A percentile compares a stretch with the other conserved stretches of the same genome.
These are phyloP conservation scores for Pilophorus perplexus DNA, from an alignment of 2,888 invertebrate genomes.

Conservation along the genomic window DNA sequence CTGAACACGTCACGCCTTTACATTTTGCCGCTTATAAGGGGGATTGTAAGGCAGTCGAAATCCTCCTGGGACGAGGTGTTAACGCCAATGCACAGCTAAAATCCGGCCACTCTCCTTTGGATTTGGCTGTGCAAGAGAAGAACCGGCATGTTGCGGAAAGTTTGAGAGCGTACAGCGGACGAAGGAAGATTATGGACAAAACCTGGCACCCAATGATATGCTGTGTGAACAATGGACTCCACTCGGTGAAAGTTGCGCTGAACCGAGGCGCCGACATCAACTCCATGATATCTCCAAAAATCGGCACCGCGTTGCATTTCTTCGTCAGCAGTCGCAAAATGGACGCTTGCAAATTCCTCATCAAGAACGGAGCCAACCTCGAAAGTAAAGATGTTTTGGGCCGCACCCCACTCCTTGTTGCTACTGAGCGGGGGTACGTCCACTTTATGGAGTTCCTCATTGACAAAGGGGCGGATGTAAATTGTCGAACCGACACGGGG, in stretches of 20 bases:
- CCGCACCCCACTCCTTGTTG: background rate
- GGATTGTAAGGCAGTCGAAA: background rate
- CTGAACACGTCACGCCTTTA: background rate
- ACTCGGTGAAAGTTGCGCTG: background rate
- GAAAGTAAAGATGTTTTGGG: background rate
- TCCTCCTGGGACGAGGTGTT: background rate
- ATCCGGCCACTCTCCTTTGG: background rate
- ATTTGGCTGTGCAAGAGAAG: background rate
- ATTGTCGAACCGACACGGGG: background rate
- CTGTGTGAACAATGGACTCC: background rate
- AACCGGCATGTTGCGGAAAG: background rate
- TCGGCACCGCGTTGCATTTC: conserved; percentile 4
- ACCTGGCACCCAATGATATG: background rate
- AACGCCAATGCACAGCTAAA: background rate
- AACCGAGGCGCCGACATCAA: background rate
- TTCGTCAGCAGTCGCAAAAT: background rate
- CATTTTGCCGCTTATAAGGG: background rate
- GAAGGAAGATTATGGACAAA: background rate
- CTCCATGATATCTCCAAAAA: background rate
- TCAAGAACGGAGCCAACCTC: conserved; percentile 6
- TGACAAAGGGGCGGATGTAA: background rate
- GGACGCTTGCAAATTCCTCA: conserved; percentile 3
- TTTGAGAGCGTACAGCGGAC: background rate
- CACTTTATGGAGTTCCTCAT: background rate
- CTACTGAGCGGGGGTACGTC: background rate